Conservation (phyloP, 1,140 invertebrate species). For the Anastrepha ludens region DNA sequence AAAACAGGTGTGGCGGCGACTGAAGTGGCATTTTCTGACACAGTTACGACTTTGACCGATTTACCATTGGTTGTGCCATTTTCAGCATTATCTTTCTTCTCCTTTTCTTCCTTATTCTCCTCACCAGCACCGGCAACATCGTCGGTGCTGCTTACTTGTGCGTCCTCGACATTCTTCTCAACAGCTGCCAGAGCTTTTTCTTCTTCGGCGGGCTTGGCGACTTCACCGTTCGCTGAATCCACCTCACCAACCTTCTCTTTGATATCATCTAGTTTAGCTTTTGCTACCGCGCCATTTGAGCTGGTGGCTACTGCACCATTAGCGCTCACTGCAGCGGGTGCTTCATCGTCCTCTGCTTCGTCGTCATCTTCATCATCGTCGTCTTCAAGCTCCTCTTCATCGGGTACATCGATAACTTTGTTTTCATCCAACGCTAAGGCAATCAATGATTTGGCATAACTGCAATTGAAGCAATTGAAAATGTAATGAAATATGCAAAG, state of each 20-base stretch:
- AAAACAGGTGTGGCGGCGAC: not conserved
- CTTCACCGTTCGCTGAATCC: constrained; percentile 65
- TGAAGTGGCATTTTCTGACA: not conserved
- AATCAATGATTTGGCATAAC: constrained; percentile 78
- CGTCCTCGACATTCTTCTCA: constrained; percentile 58
- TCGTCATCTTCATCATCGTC: constrained; percentile 73
- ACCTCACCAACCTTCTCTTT: constrained; percentile 62
- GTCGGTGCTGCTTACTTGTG: constrained; percentile 68
- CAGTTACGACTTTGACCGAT: not conserved
- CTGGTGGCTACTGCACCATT: not conserved
- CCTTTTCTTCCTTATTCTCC: constrained; percentile 61
- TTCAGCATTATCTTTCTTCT: constrained; percentile 54
- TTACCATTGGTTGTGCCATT: constrained; percentile 10
- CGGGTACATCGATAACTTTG: constrained; percentile 81
- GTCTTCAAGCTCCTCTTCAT: constrained; percentile 76
- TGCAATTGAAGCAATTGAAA: constrained; percentile 48
- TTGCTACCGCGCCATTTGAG: constrained; percentile 61
- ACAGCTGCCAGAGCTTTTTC: not conserved
- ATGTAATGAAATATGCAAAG: not conserved
- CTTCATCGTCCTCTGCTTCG: constrained; percentile 72
- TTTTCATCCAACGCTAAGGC: constrained; percentile 84
- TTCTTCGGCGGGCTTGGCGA: not conserved
- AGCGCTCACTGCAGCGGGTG: constrained; percentile 59
- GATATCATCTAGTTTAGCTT: constrained; percentile 54
- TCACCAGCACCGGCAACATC: constrained; percentile 58